Evolutionary conservation across 1,140 invertebrate genomes (phyloP).

Genomic region (Pogonus chalceus): DNA sequence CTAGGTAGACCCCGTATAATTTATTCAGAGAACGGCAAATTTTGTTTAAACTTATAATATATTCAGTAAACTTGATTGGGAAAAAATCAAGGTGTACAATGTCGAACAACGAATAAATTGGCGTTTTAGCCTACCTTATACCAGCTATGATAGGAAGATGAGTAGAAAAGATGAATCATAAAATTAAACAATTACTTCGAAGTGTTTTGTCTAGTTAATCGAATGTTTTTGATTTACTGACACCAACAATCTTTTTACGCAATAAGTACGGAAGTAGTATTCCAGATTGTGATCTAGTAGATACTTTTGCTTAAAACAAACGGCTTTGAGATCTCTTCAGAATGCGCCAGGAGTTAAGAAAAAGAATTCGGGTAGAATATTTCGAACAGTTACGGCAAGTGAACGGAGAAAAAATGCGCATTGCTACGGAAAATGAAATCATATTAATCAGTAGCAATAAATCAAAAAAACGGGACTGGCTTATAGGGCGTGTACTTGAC

Average conservation of each 20-base stretch:
- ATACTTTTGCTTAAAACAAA: too few species aligned
- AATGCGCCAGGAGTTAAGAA: neutral
- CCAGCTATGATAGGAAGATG: slow-evolving; percentile 37
- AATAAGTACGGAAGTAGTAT: too few species aligned
- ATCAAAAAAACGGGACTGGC: slow-evolving; percentile 15
- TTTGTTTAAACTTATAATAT: too few species aligned
- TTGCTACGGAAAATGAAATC: slow-evolving; percentile 14
- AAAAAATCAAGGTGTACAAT: too few species aligned
- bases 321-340: neutral
- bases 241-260: neutral
- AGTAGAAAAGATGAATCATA: slow-evolving; percentile 32
- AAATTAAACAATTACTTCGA: slow-evolving; percentile 27
- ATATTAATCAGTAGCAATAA: slow-evolving; percentile 22
- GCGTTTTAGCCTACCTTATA: neutral
- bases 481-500: neutral
- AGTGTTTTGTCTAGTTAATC: slow-evolving; percentile 26
- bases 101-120: neutral
- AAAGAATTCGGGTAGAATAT: neutral
- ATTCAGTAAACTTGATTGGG: too few species aligned
- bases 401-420: neutral
- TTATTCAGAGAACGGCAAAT: too few species aligned
- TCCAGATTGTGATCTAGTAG: too few species aligned
- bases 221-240: slow-evolving; percentile 8
- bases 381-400: too few species aligned
- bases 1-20: too few species aligned